Evolutionary conservation across 2,888 invertebrate genomes (phyloP).

Genomic region (Epirrhoe tristata): DNA sequence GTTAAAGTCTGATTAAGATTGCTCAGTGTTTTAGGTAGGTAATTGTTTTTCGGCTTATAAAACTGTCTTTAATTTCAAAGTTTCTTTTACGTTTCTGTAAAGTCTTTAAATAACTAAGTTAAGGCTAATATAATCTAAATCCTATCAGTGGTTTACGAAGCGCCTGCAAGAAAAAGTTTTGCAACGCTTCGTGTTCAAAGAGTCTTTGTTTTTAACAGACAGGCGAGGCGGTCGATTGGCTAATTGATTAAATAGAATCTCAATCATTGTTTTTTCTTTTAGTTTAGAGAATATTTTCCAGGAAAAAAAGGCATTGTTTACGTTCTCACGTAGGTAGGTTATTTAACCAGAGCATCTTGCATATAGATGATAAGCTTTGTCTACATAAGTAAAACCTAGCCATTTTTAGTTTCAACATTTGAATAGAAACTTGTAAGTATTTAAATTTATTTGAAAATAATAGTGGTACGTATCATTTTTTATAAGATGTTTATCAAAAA

Average conservation of each 20-base stretch:
- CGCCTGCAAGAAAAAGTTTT: slow-evolving; percentile 13
- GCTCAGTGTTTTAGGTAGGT: no score
- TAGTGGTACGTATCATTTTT: neutral
- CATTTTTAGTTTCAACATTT: neutral
- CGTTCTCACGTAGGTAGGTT: no score
- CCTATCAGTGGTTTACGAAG: neutral
- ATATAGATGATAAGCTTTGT: no score
- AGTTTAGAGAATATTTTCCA: neutral
- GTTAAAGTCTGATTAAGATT: no score
- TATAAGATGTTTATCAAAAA: neutral
- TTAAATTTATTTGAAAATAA: neutral
- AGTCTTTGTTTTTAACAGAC: slow-evolving; percentile 4
- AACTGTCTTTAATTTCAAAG: no score
- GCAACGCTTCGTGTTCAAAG: neutral
- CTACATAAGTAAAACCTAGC: no score
- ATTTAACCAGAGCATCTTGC: no score
- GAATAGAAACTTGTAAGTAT: neutral
- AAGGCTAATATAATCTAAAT: no score
- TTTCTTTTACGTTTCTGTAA: no score
- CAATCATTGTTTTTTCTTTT: neutral
- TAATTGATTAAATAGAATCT: neutral
- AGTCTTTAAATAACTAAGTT: no score
- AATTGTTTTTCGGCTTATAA: no score
- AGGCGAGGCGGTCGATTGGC: neutral
- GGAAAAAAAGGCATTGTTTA: neutral